A percentile compares a stretch with the other conserved stretches of the same genome.
phyloP scores from a whole-genome alignment of 2,113 vertebrate genomes.

The Campylorhamphus procurvoides region DNA sequence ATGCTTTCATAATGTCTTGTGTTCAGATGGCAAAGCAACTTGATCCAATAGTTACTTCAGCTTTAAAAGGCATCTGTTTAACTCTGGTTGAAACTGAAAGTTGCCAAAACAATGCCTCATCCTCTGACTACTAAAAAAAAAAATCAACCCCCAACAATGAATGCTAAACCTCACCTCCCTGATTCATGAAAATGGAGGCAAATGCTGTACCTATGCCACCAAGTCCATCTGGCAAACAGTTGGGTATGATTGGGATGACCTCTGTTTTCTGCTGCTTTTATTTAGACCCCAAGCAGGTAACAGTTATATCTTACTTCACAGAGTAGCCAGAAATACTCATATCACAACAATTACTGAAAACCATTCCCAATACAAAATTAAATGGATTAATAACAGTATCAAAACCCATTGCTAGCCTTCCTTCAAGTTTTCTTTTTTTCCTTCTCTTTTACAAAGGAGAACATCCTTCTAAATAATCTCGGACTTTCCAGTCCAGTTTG shows the following conservation, averaged over 20 bases:
- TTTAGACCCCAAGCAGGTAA: not conserved
- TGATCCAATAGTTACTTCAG: not conserved
- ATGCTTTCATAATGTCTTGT: accelerated
- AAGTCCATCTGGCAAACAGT: not conserved
- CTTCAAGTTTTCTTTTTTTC: not conserved
- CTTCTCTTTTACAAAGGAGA: not conserved
- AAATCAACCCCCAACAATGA: not conserved
- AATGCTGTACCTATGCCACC: not conserved
- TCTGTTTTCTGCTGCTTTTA: not conserved
- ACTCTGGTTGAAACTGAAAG: not conserved
- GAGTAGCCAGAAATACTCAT: not conserved
- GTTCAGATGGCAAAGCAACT: not conserved
- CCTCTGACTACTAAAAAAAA: not conserved
- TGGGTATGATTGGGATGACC: not conserved
- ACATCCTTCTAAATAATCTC: not conserved
- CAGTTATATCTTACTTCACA: not conserved
- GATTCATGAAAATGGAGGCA: not conserved
- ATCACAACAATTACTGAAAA: not conserved
- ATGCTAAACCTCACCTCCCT: not conserved
- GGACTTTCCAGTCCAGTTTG: not conserved
- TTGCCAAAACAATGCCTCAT: not conserved
- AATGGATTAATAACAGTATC: not conserved
- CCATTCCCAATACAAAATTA: not conserved
- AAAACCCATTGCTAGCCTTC: not conserved
- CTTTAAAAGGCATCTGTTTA: not conserved